phyloP scores from a whole-genome alignment of 2,113 vertebrate genomes.

The Colistium nudipinnis region DNA sequence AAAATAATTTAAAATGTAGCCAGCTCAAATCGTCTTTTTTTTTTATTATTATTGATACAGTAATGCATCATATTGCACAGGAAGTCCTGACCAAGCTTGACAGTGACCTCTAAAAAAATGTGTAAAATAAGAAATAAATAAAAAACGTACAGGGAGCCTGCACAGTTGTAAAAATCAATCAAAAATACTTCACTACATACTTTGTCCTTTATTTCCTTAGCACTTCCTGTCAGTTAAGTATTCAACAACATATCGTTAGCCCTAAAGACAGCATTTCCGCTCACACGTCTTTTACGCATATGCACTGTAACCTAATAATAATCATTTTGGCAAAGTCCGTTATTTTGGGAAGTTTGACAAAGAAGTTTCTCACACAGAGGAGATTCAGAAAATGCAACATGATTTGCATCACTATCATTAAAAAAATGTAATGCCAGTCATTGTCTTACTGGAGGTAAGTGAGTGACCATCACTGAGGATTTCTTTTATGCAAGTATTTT shows the following conservation, averaged over 20 bases:
- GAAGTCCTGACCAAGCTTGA: constrained; percentile 63
- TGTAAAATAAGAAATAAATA: constrained; percentile 37
- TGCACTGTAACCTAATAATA: background rate
- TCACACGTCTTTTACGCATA: background rate
- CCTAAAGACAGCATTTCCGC: constrained; percentile 13
- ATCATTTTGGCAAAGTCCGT: constrained; percentile 1
- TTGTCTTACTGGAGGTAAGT: constrained; percentile 3
- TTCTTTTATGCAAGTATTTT: constrained; percentile 28
- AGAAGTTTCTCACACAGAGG: too few species aligned
- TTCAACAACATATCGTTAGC: constrained; percentile 6
- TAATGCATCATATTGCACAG: constrained; percentile 79
- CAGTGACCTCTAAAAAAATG: constrained; percentile 37
- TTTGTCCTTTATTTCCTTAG: constrained; percentile 38
- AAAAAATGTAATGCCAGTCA: constrained; percentile 1
- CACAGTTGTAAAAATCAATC: constrained; percentile 26
- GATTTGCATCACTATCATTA: background rate
- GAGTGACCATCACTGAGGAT: constrained; percentile 25
- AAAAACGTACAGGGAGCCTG: constrained; percentile 16
- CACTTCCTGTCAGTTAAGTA: constrained; percentile 16
- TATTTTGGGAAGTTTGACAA: background rate
- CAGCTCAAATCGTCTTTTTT: constrained; percentile 56
- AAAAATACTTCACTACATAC: constrained; percentile 26
- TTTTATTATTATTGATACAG: constrained; percentile 73
- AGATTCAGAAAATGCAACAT: background rate
- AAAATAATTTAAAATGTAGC: background rate